Evolutionary conservation across 2,113 vertebrate species (phyloP).

Genomic region (Rhinichthys klamathensis): DNA sequence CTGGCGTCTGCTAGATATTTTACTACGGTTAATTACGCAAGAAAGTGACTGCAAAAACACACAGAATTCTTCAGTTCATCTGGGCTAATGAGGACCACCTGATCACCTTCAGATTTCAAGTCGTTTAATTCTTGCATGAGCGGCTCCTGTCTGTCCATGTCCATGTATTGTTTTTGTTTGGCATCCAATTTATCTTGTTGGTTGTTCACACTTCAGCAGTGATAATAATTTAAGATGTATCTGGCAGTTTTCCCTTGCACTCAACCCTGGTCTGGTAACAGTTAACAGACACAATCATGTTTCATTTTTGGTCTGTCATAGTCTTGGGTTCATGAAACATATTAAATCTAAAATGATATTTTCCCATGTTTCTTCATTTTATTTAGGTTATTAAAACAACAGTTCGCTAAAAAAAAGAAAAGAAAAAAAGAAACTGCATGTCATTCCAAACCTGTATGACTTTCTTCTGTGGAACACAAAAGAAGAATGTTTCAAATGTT

Average conservation of each 20-base stretch:
- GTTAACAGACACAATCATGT: not conserved
- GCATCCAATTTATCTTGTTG: not conserved
- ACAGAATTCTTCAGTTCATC: constrained; percentile 21
- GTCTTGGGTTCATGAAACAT: not conserved
- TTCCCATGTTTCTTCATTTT: not conserved
- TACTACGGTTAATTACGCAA: constrained; percentile 41
- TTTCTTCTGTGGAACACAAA: too few relatives aligned
- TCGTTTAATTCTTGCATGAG: not conserved
- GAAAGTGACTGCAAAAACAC: constrained; percentile 36
- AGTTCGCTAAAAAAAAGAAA: not conserved
- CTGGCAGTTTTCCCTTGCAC: not conserved
- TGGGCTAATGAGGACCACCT: not conserved
- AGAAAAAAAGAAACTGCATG: too few relatives aligned
- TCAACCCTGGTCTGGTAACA: not conserved
- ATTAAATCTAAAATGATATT: not conserved
- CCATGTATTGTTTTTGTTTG: constrained; percentile 14
- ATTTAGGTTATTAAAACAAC: not conserved
- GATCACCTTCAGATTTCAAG: not conserved
- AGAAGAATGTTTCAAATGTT: too few relatives aligned
- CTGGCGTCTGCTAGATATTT: constrained; percentile 49
- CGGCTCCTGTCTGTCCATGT: not conserved
- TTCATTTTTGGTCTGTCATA: not conserved
- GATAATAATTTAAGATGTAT: constrained; percentile 12
- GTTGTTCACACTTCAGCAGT: not conserved
- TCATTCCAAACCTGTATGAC: not conserved